Evolutionary conservation across 1,140 invertebrate species (phyloP).

Genomic region (Tachypleus tridentatus): DNA sequence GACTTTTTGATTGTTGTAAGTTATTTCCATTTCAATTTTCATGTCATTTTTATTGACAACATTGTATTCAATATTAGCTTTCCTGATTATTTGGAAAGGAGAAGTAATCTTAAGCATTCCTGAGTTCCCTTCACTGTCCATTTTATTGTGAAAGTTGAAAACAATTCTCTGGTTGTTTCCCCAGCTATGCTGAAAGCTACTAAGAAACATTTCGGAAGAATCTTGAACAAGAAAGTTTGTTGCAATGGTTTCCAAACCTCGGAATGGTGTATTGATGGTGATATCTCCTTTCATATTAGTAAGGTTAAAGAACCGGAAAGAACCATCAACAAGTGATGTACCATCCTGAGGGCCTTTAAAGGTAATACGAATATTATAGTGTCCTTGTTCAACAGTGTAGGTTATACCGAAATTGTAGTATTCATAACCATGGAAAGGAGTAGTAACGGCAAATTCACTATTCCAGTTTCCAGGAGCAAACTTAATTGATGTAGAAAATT

Average conservation of each 20-base stretch:
- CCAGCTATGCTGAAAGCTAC: background rate
- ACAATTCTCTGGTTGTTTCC: background rate
- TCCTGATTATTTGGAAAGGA: background rate
- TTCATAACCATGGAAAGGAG: conserved; percentile 17
- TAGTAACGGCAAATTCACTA: conserved; percentile 5
- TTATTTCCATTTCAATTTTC: background rate
- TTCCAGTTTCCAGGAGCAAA: background rate
- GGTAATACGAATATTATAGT: conserved; percentile 1
- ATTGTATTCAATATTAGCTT: background rate
- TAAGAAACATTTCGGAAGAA: conserved; percentile 1
- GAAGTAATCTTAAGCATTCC: background rate
- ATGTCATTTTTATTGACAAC: background rate
- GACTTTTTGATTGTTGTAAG: background rate
- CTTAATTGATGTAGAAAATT: background rate
- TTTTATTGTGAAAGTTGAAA: background rate
- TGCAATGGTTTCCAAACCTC: conserved; percentile 18
- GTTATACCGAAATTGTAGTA: conserved; percentile 6
- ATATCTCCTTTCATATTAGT: conserved; percentile 6
- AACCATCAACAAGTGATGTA: conserved; percentile 6
- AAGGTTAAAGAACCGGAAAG: background rate
- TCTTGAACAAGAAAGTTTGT: conserved; percentile 3
- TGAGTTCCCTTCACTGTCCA: too few relatives aligned
- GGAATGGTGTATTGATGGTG: conserved; percentile 15
- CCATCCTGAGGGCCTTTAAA: conserved; percentile 8
- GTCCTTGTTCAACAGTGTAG: conserved; percentile 1